phyloP scores from a whole-genome alignment of 2,797 vertebrate genomes.

The Sebastes iracundus region DNA sequence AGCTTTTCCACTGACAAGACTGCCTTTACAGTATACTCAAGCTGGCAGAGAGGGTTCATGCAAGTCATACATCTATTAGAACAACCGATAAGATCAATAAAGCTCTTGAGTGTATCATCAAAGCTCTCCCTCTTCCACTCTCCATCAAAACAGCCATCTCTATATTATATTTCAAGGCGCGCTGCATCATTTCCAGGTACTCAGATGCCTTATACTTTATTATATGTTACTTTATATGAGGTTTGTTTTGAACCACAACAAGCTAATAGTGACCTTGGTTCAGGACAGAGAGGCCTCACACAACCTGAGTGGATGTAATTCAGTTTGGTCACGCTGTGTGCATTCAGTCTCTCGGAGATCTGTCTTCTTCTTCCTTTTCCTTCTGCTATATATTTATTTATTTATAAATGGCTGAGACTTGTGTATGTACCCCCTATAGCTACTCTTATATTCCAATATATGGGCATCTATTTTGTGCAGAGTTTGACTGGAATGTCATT shows the following conservation, averaged over 20 bases:
- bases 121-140: background rate
- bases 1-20: background rate
- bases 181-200: background rate
- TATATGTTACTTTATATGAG: background rate
- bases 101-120: background rate
- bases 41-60: background rate
- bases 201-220: background rate
- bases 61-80: background rate
- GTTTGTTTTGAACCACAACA: background rate
- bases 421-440: background rate
- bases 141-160: background rate
- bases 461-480: background rate
- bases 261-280: background rate
- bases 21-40: background rate
- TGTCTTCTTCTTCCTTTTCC: background rate
- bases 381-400: background rate
- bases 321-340: background rate
- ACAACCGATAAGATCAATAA: conserved; percentile 23
- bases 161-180: background rate
- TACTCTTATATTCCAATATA: background rate
- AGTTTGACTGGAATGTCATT: background rate
- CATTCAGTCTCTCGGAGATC: background rate
- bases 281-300: background rate
- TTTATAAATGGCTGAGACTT: background rate
- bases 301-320: background rate